Conservation (phyloP, 2,888 invertebrate species). For the Argyresthia goedartella region DNA sequence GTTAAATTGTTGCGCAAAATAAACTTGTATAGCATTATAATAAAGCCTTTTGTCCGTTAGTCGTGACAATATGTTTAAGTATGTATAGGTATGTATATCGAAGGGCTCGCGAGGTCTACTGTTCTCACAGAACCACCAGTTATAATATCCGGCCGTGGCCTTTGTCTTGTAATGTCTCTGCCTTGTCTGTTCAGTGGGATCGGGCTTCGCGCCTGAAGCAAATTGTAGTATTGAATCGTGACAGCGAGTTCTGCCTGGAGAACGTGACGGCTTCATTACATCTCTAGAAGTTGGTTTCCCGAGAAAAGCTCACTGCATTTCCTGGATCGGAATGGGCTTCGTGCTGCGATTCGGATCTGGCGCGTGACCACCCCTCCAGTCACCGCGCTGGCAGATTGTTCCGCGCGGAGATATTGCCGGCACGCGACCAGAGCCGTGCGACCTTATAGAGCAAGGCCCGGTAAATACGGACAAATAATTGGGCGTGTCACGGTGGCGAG, state of each 20-base stretch:
- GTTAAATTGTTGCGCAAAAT: too few relatives aligned
- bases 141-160: too few relatives aligned
- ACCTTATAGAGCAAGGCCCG: slow-evolving; percentile 16
- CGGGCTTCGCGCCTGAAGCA: too few relatives aligned
- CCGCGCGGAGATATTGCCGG: slow-evolving; percentile 30
- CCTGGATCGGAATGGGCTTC: slow-evolving; percentile 32
- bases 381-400: slow-evolving; percentile 31
- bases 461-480: slow-evolving; percentile 21
- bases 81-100: too few relatives aligned
- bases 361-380: slow-evolving; percentile 38
- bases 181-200: too few relatives aligned
- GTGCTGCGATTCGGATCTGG: slow-evolving; percentile 46
- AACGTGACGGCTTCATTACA: slow-evolving; percentile 38
- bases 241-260: slow-evolving; percentile 12
- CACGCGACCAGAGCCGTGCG: slow-evolving; percentile 35
- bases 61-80: too few relatives aligned
- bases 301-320: slow-evolving; percentile 31
- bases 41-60: too few relatives aligned
- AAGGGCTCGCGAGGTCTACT: too few relatives aligned
- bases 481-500: slow-evolving; percentile 22
- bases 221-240: slow-evolving; percentile 16
- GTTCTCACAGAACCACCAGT: too few relatives aligned
- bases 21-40: too few relatives aligned
- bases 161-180: too few relatives aligned
- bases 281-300: slow-evolving; percentile 27